phyloP scores from a whole-genome alignment of 1,140 invertebrate species.

The Oedothorax gibbosus region DNA sequence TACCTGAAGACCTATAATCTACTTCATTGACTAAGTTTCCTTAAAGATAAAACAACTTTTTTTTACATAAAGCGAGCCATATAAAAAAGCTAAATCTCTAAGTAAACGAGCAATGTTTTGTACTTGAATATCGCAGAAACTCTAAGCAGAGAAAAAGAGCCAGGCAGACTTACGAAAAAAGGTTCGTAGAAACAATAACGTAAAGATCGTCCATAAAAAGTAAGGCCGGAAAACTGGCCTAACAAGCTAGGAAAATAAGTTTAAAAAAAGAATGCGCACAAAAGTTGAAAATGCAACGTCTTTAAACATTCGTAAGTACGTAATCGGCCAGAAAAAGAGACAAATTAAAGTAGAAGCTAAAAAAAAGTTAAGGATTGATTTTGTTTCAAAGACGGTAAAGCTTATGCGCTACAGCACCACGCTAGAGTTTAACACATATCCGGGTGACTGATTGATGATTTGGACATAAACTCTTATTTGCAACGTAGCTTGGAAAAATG shows the following conservation, averaged over 20 bases:
- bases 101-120: constrained; percentile 13
- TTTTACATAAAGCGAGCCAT: neutral
- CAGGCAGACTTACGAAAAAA: neutral
- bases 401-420: neutral
- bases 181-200: constrained; percentile 13
- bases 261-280: neutral
- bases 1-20: constrained; percentile 34
- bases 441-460: constrained; percentile 56
- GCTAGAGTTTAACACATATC: neutral
- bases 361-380: neutral
- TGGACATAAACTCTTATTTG: constrained; percentile 34
- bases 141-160: neutral
- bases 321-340: constrained; percentile 31
- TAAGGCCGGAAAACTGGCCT: constrained; percentile 30
- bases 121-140: neutral
- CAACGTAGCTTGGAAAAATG: constrained; percentile 27
- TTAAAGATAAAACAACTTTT: constrained; percentile 15
- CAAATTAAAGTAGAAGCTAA: constrained; percentile 19
- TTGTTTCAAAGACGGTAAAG: too few relatives aligned
- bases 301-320: constrained; percentile 49
- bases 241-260: constrained; percentile 1
- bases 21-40: constrained; percentile 27
- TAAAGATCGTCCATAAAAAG: constrained; percentile 17
- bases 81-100: constrained; percentile 14
- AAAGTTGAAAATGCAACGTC: constrained; percentile 53